A percentile compares a stretch with the other conserved stretches of the same genome.
Evolutionary conservation across 1,140 invertebrate genomes (phyloP).

Genomic region (Parasteatoda tepidariorum): DNA sequence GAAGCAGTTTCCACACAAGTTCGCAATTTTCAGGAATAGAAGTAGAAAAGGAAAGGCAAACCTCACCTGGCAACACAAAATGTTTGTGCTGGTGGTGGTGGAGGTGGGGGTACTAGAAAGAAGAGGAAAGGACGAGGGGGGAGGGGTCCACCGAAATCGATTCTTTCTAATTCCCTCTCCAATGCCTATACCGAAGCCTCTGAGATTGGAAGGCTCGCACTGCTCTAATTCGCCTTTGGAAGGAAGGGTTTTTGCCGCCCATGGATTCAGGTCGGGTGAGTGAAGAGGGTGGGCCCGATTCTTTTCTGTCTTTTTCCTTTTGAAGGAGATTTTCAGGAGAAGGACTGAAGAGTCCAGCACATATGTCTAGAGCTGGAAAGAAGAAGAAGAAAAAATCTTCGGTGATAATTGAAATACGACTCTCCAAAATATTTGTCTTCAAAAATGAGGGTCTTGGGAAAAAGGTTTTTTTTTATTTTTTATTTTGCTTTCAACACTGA

Average conservation of each 20-base stretch:
- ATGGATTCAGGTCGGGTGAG: not conserved
- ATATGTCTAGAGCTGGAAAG: not conserved
- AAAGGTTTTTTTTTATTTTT: conserved; percentile 3
- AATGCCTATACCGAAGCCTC: conserved; percentile 46
- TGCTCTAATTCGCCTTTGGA: conserved; percentile 32
- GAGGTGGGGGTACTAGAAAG: not conserved
- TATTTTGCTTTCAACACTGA: not conserved
- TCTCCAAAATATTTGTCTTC: conserved; percentile 56
- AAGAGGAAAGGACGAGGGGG: not conserved
- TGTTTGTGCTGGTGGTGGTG: conserved; percentile 6
- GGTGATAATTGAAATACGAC: conserved; percentile 56
- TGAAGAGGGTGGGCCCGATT: not conserved
- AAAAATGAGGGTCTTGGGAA: conserved; percentile 41
- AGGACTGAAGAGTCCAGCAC: not conserved
- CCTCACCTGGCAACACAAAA: conserved; percentile 35
- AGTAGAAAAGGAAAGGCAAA: conserved; percentile 10
- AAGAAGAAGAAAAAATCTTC: not conserved
- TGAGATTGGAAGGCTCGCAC: conserved; percentile 45
- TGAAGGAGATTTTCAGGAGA: not conserved
- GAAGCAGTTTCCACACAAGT: no score
- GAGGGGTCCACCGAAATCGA: conserved; percentile 49
- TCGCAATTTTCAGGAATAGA: no score
- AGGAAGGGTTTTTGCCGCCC: conserved; percentile 20
- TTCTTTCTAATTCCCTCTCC: conserved; percentile 53
- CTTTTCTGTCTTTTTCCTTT: conserved; percentile 25